Evolutionary conservation across 2,113 vertebrate species (phyloP).

Genomic region (Podarcis raffonei): DNA sequence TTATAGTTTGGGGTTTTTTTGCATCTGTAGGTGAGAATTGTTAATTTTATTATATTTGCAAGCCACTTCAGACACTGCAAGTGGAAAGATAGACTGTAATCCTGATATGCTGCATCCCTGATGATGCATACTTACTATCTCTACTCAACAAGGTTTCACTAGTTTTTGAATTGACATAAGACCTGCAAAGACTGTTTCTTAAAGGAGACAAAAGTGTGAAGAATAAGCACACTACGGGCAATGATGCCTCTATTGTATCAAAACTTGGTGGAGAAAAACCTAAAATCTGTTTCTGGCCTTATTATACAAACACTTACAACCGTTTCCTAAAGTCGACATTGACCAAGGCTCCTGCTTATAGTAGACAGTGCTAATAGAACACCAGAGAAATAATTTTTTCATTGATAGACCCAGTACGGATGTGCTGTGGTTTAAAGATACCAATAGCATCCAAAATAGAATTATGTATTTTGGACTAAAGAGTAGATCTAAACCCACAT

Average conservation of each 20-base stretch:
- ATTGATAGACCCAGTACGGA: neutral
- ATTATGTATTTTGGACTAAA: neutral
- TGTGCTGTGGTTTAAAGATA: constrained; percentile 2
- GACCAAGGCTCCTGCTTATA: neutral
- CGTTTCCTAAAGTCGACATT: neutral
- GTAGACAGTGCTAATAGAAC: neutral
- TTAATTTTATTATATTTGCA: neutral
- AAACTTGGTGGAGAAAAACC: neutral
- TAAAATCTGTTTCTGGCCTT: neutral
- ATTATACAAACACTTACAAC: neutral
- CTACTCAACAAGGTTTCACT: neutral
- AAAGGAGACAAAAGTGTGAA: neutral
- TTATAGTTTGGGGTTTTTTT: neutral
- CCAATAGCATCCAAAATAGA: neutral
- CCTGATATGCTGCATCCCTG: neutral
- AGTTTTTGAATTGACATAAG: neutral
- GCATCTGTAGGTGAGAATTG: neutral
- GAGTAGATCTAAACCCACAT: neutral
- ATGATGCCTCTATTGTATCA: neutral
- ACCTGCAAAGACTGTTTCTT: neutral
- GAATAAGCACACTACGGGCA: neutral
- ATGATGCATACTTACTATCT: neutral
- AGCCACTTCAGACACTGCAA: neutral
- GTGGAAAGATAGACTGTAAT: neutral
- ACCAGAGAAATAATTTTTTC: neutral